Conservation (phyloP, 2,888 invertebrate genomes). For the Xylophagus ater region DNA sequence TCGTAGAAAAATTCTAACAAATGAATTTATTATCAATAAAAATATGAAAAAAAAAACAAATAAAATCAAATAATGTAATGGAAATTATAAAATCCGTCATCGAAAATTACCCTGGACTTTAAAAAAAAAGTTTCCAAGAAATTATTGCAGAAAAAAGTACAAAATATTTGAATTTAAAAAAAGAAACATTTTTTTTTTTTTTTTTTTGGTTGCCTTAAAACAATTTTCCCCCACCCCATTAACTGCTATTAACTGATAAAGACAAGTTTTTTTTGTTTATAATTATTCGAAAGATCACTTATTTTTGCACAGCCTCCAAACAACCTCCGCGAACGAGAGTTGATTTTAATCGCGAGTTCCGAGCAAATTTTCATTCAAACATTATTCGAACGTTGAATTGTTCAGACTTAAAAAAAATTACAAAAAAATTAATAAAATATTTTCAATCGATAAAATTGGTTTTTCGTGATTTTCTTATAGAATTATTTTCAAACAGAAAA, state of each 20-base stretch:
- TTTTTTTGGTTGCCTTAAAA: neutral
- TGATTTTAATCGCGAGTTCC: neutral
- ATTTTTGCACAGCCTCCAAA: neutral
- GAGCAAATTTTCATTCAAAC: neutral
- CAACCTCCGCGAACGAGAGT: neutral
- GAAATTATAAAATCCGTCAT: neutral
- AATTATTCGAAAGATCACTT: neutral
- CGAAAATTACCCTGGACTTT: too few relatives aligned
- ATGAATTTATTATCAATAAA: neutral
- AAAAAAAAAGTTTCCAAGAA: too few relatives aligned
- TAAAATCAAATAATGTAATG: neutral
- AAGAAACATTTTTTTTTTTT: too few relatives aligned
- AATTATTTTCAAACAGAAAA: neutral
- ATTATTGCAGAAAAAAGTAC: too few relatives aligned
- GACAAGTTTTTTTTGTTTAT: neutral
- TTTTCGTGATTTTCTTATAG: neutral
- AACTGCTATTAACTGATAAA: neutral
- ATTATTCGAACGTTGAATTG: conserved; percentile 1
- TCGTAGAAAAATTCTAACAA: neutral
- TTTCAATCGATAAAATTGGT: neutral
- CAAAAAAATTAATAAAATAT: neutral
- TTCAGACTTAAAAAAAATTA: neutral
- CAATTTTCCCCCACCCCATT: neutral
- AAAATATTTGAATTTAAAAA: too few relatives aligned
- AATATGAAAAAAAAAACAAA: neutral